A percentile compares a stretch with the other conserved stretches of the same genome.
Evolutionary conservation across 2,113 vertebrate species (phyloP).

Genomic region (Reinhardtius hippoglossoides): DNA sequence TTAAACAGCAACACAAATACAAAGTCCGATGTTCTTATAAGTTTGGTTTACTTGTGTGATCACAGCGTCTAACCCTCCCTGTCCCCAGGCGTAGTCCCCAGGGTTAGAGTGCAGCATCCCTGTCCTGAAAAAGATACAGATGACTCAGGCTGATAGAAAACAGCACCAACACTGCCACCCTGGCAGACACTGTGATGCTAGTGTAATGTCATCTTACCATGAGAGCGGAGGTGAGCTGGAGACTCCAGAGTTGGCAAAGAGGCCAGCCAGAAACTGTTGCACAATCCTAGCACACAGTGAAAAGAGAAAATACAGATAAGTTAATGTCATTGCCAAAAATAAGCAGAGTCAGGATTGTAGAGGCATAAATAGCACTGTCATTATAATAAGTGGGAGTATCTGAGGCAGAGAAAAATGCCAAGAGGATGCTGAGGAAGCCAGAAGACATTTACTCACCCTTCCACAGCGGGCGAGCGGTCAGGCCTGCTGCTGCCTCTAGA

Average conservation of each 20-base stretch:
- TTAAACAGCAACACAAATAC: neutral
- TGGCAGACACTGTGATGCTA: neutral
- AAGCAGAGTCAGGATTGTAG: neutral
- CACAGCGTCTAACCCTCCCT: constrained; percentile 95
- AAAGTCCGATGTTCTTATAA: neutral
- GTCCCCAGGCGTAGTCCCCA: constrained; percentile 97
- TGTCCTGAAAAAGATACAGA: constrained; percentile 83
- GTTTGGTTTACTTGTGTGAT: constrained; percentile 90
- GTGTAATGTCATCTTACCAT: constrained; percentile 82
- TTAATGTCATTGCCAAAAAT: constrained; percentile 6
- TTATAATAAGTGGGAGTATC: constrained; percentile 17
- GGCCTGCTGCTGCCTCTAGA: constrained; percentile 90
- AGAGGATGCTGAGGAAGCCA: neutral
- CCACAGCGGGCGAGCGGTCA: constrained; percentile 93
- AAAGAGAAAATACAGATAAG: constrained; percentile 10
- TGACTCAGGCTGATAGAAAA: constrained; percentile 8
- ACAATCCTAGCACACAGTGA: constrained; percentile 85
- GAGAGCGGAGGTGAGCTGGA: constrained; percentile 92
- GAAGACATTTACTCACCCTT: constrained; percentile 85
- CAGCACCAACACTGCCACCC: neutral
- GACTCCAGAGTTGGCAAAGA: constrained; percentile 92
- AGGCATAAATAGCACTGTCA: constrained; percentile 8
- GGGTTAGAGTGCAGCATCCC: constrained; percentile 98
- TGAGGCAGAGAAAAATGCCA: neutral
- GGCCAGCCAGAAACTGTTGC: constrained; percentile 95